Base-by-base conservation (phyloP, 2,113 vertebrate genomes). In the Osmerus mordax region DNA sequence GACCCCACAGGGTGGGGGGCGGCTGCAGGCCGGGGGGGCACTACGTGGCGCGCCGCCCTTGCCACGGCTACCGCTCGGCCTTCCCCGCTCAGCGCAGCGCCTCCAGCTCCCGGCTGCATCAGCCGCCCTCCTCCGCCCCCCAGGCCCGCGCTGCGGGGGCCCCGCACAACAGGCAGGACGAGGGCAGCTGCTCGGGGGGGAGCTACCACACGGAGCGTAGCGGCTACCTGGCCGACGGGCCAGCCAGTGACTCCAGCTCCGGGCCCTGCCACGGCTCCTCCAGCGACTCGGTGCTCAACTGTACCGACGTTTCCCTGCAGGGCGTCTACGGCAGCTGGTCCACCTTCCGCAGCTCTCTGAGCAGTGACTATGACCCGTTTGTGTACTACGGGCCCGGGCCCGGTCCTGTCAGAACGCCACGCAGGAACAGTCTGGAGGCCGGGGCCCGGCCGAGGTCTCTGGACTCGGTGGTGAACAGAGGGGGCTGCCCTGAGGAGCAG, bases 311-410 rank as follows among this genome's bases (percentile, higher is more conserved):
- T 77, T 99, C 97, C 71, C 91, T 98, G 70, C 96, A 96, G 81
- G 97, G 96, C 25, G 92, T 97, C 75, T 97, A 98, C 0, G 97
- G 97, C 83, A 98, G 97, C 92, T 95, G 95, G 77, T 99, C 97
- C 75, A 98, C 96, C 0, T 97, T 97, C 88, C 96, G 93, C 66
- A 98, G 97, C 88, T 99, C 97, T 28, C 92, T 99, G 80, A 99
- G 97, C 88, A 98, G 96, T 0, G 97, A 98, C 87, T 97, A 95
- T 0, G 96, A 99, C 67, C 96, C 97, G 0, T 93, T 97, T 0
- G 93, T 95, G 29, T 98, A 96, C 87, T 95, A 92, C n/a, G 88
- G 91, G 25, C 90, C 87, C 18, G 84, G 81, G 13, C 84, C 87
- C 18, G 85, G 81, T 11, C 83, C 87, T 54, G 87, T 83, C 4